Evolutionary conservation across 2,888 invertebrate genomes (phyloP), one percentile per base, ranked within the genome.

Genomic region (Hesperia comma): DNA sequence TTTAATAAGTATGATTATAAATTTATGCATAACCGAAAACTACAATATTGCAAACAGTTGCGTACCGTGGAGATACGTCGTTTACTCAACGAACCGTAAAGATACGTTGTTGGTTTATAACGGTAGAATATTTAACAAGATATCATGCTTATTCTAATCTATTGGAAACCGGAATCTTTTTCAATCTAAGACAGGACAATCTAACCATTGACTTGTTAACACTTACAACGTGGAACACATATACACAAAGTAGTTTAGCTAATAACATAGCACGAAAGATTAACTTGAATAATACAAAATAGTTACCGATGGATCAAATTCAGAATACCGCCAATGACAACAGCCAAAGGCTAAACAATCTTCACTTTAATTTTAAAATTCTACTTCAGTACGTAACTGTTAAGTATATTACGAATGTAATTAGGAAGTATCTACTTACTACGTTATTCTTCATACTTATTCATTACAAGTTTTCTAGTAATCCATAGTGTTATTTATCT

Each of bases 401-500:
- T 14, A 26, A 37, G 40, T 17, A 15, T 2, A 8, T 12, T 49
- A 49, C 49, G 19, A 49, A 49, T 21, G 58, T 51, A 17, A 43
- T 51, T 58, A 64, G 64, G 54, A 37, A 60, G 54, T 37, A 46
- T 41, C 54, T 66, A 66, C 53, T 60, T 54, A 60, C 60, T 43
- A 43, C 26, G 21, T 21, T 32, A 54, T 53, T 17, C 21, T 55
- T 66, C 41, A 26, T 26, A n/a, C 43, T 43, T 54, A 58, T 33
- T 8, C 41, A 12, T 33, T 17, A 53, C n/a, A 53, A 56, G 43
- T 60, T 60, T 40, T 14, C 4, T 32, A 37, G 32, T 60, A n/a
- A 54, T 60, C 43, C 66, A 40, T 58, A n/a, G 40, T 46, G 33
- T 33, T 21, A 43, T 43, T 37, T 15, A 58, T 46, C 15, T 43